A percentile compares a stretch with the other conserved stretches of the same genome.
These are phyloP conservation scores for Caloenas nicobarica DNA, from an alignment of 2,113 vertebrate genomes.

Conservation along the genomic window DNA sequence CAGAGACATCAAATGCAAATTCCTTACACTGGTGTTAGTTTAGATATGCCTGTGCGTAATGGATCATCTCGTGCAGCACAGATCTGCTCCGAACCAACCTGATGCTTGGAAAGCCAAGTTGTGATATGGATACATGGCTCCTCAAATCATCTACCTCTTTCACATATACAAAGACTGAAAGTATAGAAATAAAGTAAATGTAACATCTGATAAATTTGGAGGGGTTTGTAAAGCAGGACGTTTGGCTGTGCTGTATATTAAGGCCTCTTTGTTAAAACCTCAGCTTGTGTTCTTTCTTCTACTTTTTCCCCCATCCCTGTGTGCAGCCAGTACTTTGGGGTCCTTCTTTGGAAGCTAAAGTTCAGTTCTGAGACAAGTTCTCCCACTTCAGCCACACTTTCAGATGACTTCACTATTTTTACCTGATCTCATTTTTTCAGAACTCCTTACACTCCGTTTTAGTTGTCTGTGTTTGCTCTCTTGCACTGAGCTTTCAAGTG, in stretches of 20 bases:
- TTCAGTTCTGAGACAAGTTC: not conserved
- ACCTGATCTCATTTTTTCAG: not conserved
- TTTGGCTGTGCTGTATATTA: not conserved
- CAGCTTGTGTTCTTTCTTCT: not conserved
- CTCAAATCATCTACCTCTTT: not conserved
- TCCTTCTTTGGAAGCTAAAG: not conserved
- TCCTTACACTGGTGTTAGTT: accelerated
- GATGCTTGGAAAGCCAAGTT: not conserved
- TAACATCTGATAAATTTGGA: not conserved
- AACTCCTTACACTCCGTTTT: not conserved
- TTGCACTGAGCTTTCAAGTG: not conserved
- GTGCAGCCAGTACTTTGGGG: not conserved
- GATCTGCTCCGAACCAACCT: not conserved
- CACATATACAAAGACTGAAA: not conserved
- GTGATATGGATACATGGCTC: not conserved
- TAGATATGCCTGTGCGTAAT: not conserved
- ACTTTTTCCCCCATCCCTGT: not conserved
- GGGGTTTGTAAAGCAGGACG: not conserved
- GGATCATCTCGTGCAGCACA: not conserved
- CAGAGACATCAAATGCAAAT: not conserved
- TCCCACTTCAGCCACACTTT: not conserved
- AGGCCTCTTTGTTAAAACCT: not conserved
- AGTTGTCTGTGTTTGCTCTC: not conserved
- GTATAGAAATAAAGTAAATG: not conserved
- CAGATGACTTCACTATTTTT: not conserved